Evolutionary conservation across 1,140 invertebrate species (phyloP).

Genomic region (Tetranychus urticae): DNA sequence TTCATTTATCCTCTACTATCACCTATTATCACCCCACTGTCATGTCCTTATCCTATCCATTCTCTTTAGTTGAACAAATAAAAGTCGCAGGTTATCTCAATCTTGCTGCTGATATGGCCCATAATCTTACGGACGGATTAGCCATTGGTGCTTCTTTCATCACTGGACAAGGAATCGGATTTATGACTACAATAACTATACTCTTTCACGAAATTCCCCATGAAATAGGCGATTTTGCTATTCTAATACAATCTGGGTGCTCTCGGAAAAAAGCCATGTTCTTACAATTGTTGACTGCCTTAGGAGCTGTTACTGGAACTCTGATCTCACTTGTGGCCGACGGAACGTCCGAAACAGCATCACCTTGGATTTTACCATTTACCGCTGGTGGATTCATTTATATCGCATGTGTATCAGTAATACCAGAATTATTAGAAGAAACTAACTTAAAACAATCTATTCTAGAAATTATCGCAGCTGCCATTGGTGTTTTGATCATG

Average conservation of each 20-base stretch:
- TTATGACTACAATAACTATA: conserved; percentile 76
- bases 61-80: conserved; percentile 30
- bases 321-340: conserved; percentile 54
- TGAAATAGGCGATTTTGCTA: conserved; percentile 95
- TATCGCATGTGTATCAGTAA: conserved; percentile 85
- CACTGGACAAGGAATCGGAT: conserved; percentile 49
- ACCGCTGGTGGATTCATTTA: conserved; percentile 96
- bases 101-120: conserved; percentile 75
- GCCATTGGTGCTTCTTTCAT: conserved; percentile 91
- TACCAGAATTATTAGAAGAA: conserved; percentile 70
- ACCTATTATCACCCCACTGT: neutral
- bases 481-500: conserved; percentile 75
- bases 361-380: conserved; percentile 69
- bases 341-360: conserved; percentile 36
- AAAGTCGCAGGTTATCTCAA: conserved; percentile 84
- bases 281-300: conserved; percentile 68
- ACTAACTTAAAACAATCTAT: conserved; percentile 59
- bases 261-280: conserved; percentile 69
- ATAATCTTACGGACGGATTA: conserved; percentile 90
- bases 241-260: conserved; percentile 78
- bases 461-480: conserved; percentile 54
- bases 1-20: neutral
- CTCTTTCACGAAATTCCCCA: conserved; percentile 89
- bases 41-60: neutral
- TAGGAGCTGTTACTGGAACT: conserved; percentile 79